These are phyloP conservation scores for Ptilodon capucinus DNA, from an alignment of 2,888 invertebrate species.

Conservation along the genomic window DNA sequence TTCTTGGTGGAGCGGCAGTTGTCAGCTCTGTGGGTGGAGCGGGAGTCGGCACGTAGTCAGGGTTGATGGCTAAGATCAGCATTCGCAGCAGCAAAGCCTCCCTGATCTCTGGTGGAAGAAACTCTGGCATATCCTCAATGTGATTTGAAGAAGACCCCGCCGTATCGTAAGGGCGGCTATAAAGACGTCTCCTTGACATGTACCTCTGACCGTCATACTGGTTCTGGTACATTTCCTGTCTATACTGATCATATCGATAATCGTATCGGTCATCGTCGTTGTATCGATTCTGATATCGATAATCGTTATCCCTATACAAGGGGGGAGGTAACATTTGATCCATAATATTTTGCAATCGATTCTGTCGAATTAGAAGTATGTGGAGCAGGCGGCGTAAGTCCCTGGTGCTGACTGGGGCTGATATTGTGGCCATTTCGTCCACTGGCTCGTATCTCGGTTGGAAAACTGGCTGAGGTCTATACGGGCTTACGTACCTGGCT, in stretches of 20 bases:
- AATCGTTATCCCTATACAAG: conserved; percentile 57
- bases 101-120: conserved; percentile 86
- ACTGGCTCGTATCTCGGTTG: conserved; percentile 74
- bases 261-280: conserved; percentile 71
- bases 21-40: conserved; percentile 71
- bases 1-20: conserved; percentile 76
- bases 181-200: conserved; percentile 64
- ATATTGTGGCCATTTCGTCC: conserved; percentile 82
- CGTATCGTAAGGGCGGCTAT: conserved; percentile 66
- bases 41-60: conserved; percentile 76
- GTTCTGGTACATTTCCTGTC: conserved; percentile 65
- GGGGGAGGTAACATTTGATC: conserved; percentile 69
- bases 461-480: conserved; percentile 49
- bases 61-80: conserved; percentile 88
- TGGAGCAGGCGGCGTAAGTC: conserved; percentile 87
- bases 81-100: conserved; percentile 88
- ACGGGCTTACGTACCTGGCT: conserved; percentile 62
- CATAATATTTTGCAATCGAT: conserved; percentile 81
- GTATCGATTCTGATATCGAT: conserved; percentile 57
- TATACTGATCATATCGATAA: conserved; percentile 66
- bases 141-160: conserved; percentile 67
- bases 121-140: conserved; percentile 81
- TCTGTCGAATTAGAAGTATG: conserved; percentile 85
- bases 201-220: conserved; percentile 77
- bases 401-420: conserved; percentile 87